Evolutionary conservation across 2,113 vertebrate species (phyloP), one percentile per base, ranked within the genome.

Genomic region (Tympanuchus pallidicinctus): DNA sequence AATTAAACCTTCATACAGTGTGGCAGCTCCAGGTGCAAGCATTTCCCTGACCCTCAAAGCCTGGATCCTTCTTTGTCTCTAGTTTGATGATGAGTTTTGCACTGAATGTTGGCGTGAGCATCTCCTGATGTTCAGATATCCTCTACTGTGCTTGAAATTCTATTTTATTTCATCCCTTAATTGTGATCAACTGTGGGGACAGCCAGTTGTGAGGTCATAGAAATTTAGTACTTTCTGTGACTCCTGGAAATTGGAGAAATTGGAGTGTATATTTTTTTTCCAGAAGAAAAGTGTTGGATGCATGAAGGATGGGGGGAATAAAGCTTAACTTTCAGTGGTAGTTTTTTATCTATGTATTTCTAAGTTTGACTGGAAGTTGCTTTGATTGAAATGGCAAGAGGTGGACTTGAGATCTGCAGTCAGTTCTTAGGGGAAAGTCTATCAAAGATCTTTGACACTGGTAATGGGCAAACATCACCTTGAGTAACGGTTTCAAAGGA

Each of bases 1-100:
- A 7, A 10, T 2, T 28, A 19, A 38, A 2, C 3, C 2, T 48
- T 30, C 8, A 7, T 40, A 5, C 3, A 30, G 2, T 1, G 2
- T 40, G 1, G 24, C 50, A 52, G 50, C 13, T 52, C 50, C 50
- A 52, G 50, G 50, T 52, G 27, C 24, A 52, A 52, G 50, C 50
- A 52, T 52, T 52, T 52, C 50, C 50, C 50, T 52, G 50, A 27
- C 50, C 24, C 50, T 52, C 50, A 52, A 52, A 52, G 24, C 17
- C 40, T 38, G n/a, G 19, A 32, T 66, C 24, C 48, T 66, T 30
- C 66, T 5, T 43, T 16, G 8, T 13, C 34, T 11, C 1, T 6
- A 14, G 27, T 25, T 2, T 42, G 25, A 2, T 17, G 25, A 5
- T 16, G 8, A 12, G 27, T 6, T 4, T 30, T 30, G n/a, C 19